Conservation (phyloP, 1,140 invertebrate species). For the Cyrtorhinus lividipennis region DNA sequence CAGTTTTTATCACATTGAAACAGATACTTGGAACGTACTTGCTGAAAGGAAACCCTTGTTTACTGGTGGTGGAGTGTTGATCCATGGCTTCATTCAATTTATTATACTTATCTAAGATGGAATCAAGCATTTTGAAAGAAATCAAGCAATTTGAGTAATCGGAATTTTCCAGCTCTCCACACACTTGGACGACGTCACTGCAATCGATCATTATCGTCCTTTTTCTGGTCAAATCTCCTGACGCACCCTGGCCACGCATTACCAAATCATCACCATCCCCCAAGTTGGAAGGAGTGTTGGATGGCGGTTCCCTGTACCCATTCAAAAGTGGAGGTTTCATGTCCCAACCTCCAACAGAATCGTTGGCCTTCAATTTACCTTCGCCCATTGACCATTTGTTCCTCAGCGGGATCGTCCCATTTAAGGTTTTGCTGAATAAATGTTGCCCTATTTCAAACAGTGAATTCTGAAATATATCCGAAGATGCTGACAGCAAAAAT, state of each 20-base stretch:
- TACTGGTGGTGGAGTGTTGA: not conserved
- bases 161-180: constrained; percentile 15
- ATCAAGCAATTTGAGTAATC: constrained; percentile 1
- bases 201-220: constrained; percentile 12
- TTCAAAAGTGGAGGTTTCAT: not conserved
- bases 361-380: constrained; percentile 18
- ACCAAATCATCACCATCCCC: not conserved
- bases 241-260: not conserved
- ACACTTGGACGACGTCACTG: constrained; percentile 15
- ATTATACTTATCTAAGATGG: constrained; percentile 11
- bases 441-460: constrained; percentile 35
- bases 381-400: constrained; percentile 30
- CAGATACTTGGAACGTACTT: constrained; percentile 1
- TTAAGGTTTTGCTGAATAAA: constrained; percentile 34
- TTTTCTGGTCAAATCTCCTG: not conserved
- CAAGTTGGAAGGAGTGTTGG: not conserved
- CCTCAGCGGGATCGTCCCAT: constrained; percentile 36
- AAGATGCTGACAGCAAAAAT: constrained; percentile 24
- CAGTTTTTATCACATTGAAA: constrained; percentile 19
- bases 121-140: constrained; percentile 16
- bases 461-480: constrained; percentile 29
- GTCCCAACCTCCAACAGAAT: not conserved
- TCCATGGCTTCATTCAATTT: not conserved
- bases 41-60: constrained; percentile 20
- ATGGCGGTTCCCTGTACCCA: not conserved